Base-by-base conservation (phyloP, 2,888 invertebrate genomes). In the Lomographa bimaculata region DNA sequence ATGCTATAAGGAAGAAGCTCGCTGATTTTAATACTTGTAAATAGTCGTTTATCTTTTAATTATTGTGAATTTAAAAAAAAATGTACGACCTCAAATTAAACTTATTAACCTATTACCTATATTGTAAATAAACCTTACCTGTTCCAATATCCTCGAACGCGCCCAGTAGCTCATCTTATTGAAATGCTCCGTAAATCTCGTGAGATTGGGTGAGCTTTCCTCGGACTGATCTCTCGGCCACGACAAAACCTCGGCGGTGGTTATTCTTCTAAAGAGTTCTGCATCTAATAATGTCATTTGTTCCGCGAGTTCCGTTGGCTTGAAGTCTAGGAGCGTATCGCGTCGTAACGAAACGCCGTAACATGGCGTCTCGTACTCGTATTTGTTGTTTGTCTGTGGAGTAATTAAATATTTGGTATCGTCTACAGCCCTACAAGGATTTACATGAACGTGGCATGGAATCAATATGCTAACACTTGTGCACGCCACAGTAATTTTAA, bases 131-230 rank as follows among this genome's bases (percentile, higher is more conserved):
- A 29, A 10, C 19, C 2, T 29, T 29, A 50, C 51, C 49, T 51
- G 51, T 45, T 96, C 95, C 33, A 99, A 86, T 64, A 99, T 98
- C 71, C 96, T 92, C 1, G 98, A 97, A 36, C 99, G 91, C 21
- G 98, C 98, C 98, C 98, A 98, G 71, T 96, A 98, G 41, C 98
- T 98, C 97, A 98, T 98, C 89, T 99, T 98, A 78, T 99, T 99
- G 82, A 99, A 99, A 84, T 99, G 99, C 77, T 98, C 98, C 0
- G 99, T 99, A 76, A 99, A 99, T 55, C 95, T 91, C 16, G 98
- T 98, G 40, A 99, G 91, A 83, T 99, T 99, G 1, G 98, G 98
- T 71, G 98, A 98, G 59, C 96, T 92, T 73, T 98, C 98, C 79
- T 99, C 99, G 54, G 96, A 97, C 82, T 99, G 99, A 76, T 99